Evolutionary conservation across 2,888 invertebrate species (phyloP), one percentile per base, ranked within the genome.

Genomic region (Apamea sordens): DNA sequence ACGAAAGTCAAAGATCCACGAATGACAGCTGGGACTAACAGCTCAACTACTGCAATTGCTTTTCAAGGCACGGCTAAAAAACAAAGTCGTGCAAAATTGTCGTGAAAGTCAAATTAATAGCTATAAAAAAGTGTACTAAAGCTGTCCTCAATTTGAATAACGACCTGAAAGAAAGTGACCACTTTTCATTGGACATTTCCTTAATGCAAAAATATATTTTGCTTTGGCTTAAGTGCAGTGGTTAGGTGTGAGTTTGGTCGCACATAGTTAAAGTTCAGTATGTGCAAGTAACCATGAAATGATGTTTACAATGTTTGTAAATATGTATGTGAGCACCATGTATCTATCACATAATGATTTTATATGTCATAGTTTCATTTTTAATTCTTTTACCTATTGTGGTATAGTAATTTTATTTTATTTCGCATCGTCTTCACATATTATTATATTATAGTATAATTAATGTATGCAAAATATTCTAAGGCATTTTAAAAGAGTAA

Each of bases 121-220:
- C 21, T 56, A 21, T 36, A 65, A 36, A 47, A 41, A 59, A 50
- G 24, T 59, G 4, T 36, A 76, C 18, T n/a, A 76, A 67, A 61
- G 68, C 8, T 50, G 67, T 10, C 36, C 28, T 77, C 59, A 59
- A 77, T 77, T 50, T 47, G 47, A 77, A 76, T 59, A 76, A 76
- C 50, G 18, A 36, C 24, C 50, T 78, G 41, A 78, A 61, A 32
- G 59, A 61, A 41, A 77, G 59, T 50, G 36, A 28, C 7, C 11
- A 24, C 15, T 21, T 56, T 65, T 77, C 56, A n/a, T 47, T 50
- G 18, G 18, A 6, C 28, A 32, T 21, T 61, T 77, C 2, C 53
- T 28, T 77, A 21, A 24, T 61, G 36, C 36, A 59, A 59, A 76
- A 28, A 41, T 28, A 56, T 47, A 8, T 47, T 47, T 21, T 13